Evolutionary conservation across 2,797 vertebrate genomes (phyloP).

Genomic region (Staurois parvus): DNA sequence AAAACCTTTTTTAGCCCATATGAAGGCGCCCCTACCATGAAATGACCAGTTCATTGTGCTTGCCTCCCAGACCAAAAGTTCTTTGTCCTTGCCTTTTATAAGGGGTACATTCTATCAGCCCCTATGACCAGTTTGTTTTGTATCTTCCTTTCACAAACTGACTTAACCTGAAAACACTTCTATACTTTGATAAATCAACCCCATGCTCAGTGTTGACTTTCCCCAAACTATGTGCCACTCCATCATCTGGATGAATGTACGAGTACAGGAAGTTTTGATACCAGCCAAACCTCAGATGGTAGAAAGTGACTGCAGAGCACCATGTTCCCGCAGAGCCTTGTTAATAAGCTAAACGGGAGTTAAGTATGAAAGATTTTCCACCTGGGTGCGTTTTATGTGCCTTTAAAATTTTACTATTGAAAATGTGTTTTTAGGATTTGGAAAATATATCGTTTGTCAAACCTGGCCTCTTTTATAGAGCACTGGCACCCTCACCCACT

Average conservation of each 20-base stretch:
- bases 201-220: no score
- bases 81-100: no score
- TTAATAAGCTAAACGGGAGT: conserved; percentile 24
- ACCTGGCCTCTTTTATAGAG: conserved; percentile 25
- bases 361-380: conserved; percentile 37
- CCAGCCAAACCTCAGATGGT: background rate
- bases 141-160: no score
- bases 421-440: conserved; percentile 33
- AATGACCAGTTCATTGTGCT: no score
- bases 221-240: no score
- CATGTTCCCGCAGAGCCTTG: background rate
- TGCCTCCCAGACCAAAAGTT: no score
- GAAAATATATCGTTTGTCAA: conserved; percentile 7
- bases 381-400: conserved; percentile 28
- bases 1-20: no score
- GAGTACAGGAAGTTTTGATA: background rate
- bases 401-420: conserved; percentile 31
- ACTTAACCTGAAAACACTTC: no score
- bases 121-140: no score
- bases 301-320: background rate
- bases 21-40: no score
- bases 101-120: no score
- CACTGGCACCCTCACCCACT: background rate
- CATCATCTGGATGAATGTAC: background rate
- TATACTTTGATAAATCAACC: no score